phyloP scores from a whole-genome alignment of 2,113 vertebrate genomes.

The Catharus fuscescens region DNA sequence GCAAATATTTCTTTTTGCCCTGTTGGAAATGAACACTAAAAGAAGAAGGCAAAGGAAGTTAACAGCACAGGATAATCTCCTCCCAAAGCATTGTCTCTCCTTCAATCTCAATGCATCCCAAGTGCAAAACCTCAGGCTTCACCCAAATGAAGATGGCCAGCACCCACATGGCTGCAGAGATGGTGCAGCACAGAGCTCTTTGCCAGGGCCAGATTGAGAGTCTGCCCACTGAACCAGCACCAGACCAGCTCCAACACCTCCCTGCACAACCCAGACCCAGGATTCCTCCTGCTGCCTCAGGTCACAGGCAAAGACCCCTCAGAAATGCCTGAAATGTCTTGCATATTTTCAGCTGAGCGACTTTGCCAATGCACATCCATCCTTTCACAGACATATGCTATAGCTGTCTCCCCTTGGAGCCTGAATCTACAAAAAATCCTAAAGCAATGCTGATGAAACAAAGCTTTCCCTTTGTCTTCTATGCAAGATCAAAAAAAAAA shows the following conservation, averaged over 20 bases:
- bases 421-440: not conserved
- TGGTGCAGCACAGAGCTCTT: not conserved
- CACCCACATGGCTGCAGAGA: not conserved
- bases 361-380: not conserved
- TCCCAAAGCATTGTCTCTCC: not conserved
- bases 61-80: not conserved
- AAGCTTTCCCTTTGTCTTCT: not conserved
- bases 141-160: not conserved
- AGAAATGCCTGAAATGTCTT: not conserved
- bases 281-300: not conserved
- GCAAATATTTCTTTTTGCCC: not conserved
- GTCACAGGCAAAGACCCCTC: accelerated
- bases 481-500: not conserved
- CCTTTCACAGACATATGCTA: not conserved
- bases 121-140: not conserved
- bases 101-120: not conserved
- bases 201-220: not conserved
- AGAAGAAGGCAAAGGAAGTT: not conserved
- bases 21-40: not conserved
- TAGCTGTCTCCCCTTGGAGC: not conserved
- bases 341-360: not conserved
- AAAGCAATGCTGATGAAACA: not conserved
- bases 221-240: accelerated
- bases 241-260: not conserved
- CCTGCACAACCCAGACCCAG: not conserved